phyloP scores from a whole-genome alignment of 2,797 vertebrate genomes.

The Sylvia borin region DNA sequence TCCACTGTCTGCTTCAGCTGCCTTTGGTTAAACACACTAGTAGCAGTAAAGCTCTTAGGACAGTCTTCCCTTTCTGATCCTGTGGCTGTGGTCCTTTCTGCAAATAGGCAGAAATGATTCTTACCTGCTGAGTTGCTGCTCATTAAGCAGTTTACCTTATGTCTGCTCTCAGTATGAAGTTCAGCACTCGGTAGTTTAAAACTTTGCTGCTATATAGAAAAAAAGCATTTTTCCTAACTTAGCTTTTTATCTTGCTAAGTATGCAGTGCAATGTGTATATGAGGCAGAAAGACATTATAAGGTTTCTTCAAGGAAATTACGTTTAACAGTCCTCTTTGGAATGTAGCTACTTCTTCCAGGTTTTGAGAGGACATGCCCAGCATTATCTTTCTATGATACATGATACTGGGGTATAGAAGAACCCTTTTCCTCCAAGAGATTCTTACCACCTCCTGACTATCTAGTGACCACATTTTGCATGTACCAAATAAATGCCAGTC shows the following conservation, averaged over 20 bases:
- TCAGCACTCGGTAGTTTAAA: background rate
- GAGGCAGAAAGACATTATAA: background rate
- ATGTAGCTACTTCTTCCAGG: background rate
- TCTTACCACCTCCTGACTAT: background rate
- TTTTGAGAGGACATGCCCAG: background rate
- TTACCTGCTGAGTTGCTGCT: background rate
- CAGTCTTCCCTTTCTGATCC: background rate
- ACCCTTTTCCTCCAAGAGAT: background rate
- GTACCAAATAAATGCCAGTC: background rate
- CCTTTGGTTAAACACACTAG: background rate
- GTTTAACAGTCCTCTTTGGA: background rate
- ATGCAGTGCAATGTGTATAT: background rate
- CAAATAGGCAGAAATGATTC: background rate
- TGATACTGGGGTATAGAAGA: background rate
- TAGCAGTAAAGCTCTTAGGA: background rate
- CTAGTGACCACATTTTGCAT: background rate
- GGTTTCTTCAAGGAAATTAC: background rate
- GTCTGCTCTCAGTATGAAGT: background rate
- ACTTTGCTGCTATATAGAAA: background rate
- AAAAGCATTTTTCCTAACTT: background rate
- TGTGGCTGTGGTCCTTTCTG: background rate
- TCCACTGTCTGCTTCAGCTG: background rate
- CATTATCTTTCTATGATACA: background rate
- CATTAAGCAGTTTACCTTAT: background rate
- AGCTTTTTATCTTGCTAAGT: background rate